These are phyloP conservation scores for Caenorhabditis sp. DNA, from an alignment of 2,888 invertebrate genomes.

Conservation along the genomic window DNA sequence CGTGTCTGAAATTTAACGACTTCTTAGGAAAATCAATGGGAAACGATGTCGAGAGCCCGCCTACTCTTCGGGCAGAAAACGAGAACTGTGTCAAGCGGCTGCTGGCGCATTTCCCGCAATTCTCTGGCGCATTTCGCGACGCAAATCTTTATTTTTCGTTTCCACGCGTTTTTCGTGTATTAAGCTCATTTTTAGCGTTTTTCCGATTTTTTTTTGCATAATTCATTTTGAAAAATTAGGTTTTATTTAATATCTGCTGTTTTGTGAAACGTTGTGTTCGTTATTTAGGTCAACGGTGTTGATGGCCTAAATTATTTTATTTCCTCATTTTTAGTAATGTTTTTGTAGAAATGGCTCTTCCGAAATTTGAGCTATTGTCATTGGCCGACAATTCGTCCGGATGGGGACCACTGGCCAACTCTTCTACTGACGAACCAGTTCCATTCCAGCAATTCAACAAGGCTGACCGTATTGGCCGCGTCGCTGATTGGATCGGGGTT, in stretches of 20 bases:
- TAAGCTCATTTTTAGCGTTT: conserved; percentile 2
- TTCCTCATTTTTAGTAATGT: conserved; percentile 4
- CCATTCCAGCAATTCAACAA: conserved; percentile 99
- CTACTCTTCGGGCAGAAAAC: conserved; percentile 6
- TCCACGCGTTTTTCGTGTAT: conserved; percentile 31
- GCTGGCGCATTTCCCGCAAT: conserved; percentile 13
- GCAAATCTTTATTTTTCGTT: conserved; percentile 5
- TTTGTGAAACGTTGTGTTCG: not conserved
- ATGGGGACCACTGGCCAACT: conserved; percentile 68
- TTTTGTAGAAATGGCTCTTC: conserved; percentile 65
- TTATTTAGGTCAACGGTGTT: not conserved
- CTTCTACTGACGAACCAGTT: conserved; percentile 91
- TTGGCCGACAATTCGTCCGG: conserved; percentile 62
- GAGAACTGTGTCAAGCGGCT: conserved; percentile 1
- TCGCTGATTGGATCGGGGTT: conserved; percentile 95
- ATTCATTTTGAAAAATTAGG: too few relatives aligned
- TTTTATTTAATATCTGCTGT: not conserved
- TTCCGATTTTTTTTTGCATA: not conserved
- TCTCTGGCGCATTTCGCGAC: conserved; percentile 11
- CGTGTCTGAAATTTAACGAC: conserved; percentile 21
- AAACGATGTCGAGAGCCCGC: not conserved
- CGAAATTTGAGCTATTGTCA: conserved; percentile 63
- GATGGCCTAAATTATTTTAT: conserved; percentile 17
- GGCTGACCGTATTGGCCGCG: conserved; percentile 97
- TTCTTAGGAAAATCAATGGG: conserved; percentile 25